phyloP scores from a whole-genome alignment of 1,140 invertebrate genomes.

The Probaryconus sp. region DNA sequence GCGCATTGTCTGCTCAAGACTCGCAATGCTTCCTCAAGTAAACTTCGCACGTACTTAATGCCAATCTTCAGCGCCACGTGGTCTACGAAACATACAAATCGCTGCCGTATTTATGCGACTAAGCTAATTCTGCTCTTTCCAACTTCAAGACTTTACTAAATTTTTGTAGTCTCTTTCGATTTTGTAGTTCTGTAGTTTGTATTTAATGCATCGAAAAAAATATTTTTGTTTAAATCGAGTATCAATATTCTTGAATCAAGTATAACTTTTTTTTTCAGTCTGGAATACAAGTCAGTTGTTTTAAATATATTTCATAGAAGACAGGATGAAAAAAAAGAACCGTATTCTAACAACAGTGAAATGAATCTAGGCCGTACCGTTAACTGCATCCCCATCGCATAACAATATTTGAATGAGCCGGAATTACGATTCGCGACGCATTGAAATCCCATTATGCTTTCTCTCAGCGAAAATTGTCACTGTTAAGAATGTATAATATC shows the following conservation, averaged over 20 bases:
- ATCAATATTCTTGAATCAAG: no score
- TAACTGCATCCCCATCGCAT: slow-evolving; percentile 1
- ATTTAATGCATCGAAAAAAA: no score
- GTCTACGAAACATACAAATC: slow-evolving; percentile 43
- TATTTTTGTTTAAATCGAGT: no score
- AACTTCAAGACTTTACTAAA: no score
- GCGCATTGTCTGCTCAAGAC: slow-evolving; percentile 48
- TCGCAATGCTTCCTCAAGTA: slow-evolving; percentile 36
- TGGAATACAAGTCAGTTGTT: no score
- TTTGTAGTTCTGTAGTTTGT: no score
- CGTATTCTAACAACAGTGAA: no score
- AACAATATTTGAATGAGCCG: not conserved
- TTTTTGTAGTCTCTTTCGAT: no score
- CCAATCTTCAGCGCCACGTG: slow-evolving; percentile 47
- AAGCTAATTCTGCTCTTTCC: no score
- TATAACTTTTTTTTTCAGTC: no score
- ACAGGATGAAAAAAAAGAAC: no score
- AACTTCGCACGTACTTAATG: slow-evolving; percentile 55
- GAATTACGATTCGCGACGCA: slow-evolving; percentile 1
- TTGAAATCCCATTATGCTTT: not conserved
- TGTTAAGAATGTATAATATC: not conserved
- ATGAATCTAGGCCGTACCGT: not conserved
- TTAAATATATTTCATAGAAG: no score
- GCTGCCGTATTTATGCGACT: slow-evolving; percentile 33
- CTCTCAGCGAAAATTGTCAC: not conserved